Percentiles rank a stretch among this genome's conserved stretches.
Evolutionary conservation across 2,888 invertebrate genomes (phyloP).

Genomic region (Lasioglossum zephyrum): DNA sequence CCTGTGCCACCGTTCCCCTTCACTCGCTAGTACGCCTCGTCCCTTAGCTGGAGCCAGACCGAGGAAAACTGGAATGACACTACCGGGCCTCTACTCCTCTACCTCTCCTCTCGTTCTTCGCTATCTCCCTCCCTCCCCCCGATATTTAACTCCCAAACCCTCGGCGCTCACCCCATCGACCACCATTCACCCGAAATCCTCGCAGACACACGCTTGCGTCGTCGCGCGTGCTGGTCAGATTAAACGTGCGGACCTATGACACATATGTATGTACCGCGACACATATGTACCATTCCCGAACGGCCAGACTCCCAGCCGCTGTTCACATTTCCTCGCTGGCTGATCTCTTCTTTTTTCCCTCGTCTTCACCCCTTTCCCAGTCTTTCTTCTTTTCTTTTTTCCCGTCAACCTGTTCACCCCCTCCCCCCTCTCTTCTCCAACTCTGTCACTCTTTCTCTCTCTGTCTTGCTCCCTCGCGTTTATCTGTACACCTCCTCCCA

Average conservation of each 20-base stretch:
- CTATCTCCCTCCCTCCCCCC: neutral
- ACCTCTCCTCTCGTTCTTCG: neutral
- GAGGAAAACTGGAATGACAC: conserved; percentile 74
- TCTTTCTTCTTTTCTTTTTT: conserved; percentile 28
- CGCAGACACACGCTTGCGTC: conserved; percentile 33
- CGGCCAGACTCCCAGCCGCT: conserved; percentile 37
- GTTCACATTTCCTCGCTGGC: conserved; percentile 49
- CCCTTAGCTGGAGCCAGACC: conserved; percentile 53
- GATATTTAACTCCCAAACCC: conserved; percentile 64
- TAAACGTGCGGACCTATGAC: conserved; percentile 26
- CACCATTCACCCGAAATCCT: conserved; percentile 43
- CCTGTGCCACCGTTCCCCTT: conserved; percentile 72
- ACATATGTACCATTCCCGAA: neutral
- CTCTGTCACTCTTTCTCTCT: neutral
- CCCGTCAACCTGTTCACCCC: conserved; percentile 30
- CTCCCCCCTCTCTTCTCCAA: neutral
- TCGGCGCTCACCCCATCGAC: conserved; percentile 27
- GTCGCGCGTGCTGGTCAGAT: conserved; percentile 46
- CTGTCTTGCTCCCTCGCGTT: neutral
- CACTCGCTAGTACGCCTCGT: conserved; percentile 22
- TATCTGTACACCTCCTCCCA: conserved; percentile 8
- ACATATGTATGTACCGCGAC: neutral
- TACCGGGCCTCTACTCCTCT: conserved; percentile 48
- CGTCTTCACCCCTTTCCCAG: neutral
- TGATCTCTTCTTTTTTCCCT: conserved; percentile 9